These are phyloP conservation scores for Dendrolimus pini DNA, from an alignment of 2,888 invertebrate species.

Conservation along the genomic window DNA sequence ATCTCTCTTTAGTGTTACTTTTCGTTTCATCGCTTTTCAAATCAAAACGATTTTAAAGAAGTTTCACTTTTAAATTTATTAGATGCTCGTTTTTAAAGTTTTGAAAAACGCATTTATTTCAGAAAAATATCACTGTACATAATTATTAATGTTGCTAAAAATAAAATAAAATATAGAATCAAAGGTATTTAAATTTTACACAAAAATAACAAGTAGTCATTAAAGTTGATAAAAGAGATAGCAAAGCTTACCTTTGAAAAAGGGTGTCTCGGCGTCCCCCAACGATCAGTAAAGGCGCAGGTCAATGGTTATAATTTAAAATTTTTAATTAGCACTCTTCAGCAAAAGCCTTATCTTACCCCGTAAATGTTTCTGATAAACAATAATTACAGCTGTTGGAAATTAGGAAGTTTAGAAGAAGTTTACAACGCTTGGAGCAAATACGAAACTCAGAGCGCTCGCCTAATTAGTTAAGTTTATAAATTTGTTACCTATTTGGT, in stretches of 20 bases:
- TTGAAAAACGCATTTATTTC: no score
- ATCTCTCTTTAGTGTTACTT: no score
- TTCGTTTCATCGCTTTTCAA: no score
- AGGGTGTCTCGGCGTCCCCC: neutral
- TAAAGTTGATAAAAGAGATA: no score
- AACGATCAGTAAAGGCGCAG: neutral
- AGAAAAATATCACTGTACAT: no score
- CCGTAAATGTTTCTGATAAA: constrained; percentile 42
- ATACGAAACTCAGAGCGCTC: constrained; percentile 55
- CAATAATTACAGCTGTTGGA: constrained; percentile 53
- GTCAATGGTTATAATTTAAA: constrained; percentile 14
- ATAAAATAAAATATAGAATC: no score
- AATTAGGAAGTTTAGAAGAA: constrained; percentile 55
- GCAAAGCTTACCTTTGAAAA: neutral
- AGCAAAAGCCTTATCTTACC: constrained; percentile 5
- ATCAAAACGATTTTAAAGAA: no score
- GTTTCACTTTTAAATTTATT: no score
- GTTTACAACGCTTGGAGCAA: constrained; percentile 51
- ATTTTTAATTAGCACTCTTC: constrained; percentile 33
- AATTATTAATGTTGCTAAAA: no score
- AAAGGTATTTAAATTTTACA: no score
- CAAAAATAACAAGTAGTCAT: no score
- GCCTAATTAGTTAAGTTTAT: constrained; percentile 66
- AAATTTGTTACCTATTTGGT: constrained; percentile 71
- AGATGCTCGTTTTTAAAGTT: no score